These are phyloP conservation scores for Dasypogon diadema DNA, from an alignment of 2,888 invertebrate genomes.

Conservation along the genomic window DNA sequence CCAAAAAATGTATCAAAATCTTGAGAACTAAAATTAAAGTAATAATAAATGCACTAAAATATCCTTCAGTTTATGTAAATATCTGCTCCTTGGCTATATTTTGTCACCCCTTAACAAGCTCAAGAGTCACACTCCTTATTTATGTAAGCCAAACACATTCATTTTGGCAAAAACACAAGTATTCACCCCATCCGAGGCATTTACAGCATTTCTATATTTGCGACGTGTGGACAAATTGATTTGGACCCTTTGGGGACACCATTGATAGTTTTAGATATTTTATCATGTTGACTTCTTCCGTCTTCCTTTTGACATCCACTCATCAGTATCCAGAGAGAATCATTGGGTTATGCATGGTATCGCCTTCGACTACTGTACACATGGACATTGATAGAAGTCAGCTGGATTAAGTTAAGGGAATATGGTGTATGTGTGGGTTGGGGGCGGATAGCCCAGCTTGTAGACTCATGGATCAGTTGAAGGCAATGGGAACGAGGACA, in stretches of 20 bases:
- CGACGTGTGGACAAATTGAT: constrained; percentile 57
- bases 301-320: constrained; percentile 29
- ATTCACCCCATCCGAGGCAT: not conserved
- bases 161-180: not conserved
- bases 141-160: constrained; percentile 6
- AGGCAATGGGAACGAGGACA: not conserved
- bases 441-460: not conserved
- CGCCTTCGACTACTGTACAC: constrained; percentile 10
- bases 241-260: constrained; percentile 56
- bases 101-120: not conserved
- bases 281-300: constrained; percentile 48
- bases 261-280: constrained; percentile 57
- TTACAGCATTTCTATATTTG: constrained; percentile 47
- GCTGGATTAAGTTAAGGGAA: constrained; percentile 3
- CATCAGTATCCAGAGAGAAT: constrained; percentile 26
- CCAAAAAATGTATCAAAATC: no score
- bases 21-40: no score
- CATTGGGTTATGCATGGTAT: constrained; percentile 18
- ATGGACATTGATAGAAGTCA: constrained; percentile 41
- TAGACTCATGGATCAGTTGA: constrained; percentile 7
- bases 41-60: no score
- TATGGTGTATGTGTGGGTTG: not conserved
- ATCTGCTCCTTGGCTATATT: not conserved
- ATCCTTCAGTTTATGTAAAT: no score
- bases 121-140: not conserved